Conservation (phyloP, 2,797 vertebrate species). For the Muraenolepis orangiensis region DNA sequence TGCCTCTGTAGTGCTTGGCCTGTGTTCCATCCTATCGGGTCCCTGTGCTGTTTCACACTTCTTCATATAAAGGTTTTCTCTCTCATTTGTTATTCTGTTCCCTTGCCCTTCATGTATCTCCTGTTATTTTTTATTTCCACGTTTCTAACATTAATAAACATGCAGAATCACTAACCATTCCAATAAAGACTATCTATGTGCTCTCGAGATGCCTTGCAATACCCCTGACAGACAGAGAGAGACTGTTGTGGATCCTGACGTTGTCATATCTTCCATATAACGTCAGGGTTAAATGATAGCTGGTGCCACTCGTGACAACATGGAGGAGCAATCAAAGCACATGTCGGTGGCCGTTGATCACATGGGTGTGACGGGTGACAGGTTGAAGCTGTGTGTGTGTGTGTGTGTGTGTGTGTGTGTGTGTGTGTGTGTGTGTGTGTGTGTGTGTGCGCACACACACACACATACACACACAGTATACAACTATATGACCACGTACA, state of each 20-base stretch:
- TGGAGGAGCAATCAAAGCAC: background rate
- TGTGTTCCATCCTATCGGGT: background rate
- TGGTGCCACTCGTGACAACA: background rate
- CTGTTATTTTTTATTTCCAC: background rate
- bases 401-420: too few relatives aligned
- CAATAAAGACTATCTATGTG: background rate
- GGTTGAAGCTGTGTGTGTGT: slow-evolving; percentile 8
- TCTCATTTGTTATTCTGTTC: background rate
- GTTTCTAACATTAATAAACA: background rate
- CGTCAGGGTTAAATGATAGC: background rate
- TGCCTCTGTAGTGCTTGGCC: background rate
- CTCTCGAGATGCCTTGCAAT: background rate
- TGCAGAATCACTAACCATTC: background rate
- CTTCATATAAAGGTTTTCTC: background rate
- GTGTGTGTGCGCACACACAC: background rate
- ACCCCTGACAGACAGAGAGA: background rate
- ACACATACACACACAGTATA: too few relatives aligned
- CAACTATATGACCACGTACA: too few relatives aligned
- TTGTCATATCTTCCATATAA: background rate
- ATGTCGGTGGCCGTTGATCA: background rate
- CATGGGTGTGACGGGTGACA: slow-evolving; percentile 5
- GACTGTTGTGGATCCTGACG: background rate
- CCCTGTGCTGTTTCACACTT: background rate
- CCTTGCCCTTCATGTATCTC: background rate
- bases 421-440: too few relatives aligned